phyloP scores from a whole-genome alignment of 2,888 invertebrate species.

The Chymomyza caudatula region DNA sequence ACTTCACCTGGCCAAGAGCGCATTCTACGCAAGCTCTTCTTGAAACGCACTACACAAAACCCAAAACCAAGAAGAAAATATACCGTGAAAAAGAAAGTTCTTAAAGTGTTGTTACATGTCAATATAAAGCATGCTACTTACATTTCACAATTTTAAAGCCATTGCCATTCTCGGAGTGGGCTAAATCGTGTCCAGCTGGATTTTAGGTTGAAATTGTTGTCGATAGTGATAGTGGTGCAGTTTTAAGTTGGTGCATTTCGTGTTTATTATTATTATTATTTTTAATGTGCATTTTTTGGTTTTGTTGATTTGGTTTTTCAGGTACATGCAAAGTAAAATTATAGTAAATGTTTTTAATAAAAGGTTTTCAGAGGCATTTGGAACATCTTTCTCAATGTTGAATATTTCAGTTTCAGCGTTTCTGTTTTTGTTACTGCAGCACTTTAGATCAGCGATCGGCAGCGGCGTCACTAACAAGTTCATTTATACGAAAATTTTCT shows the following conservation, averaged over 20 bases:
- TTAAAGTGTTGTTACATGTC: neutral
- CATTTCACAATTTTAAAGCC: constrained; percentile 73
- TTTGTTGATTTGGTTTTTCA: neutral
- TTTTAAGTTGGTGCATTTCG: constrained; percentile 24
- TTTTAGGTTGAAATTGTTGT: constrained; percentile 29
- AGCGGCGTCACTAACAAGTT: no score
- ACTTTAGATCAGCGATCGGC: no score
- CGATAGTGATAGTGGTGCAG: constrained; percentile 16
- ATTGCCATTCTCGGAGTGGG: constrained; percentile 60
- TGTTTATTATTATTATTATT: constrained; percentile 28
- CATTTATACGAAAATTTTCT: no score
- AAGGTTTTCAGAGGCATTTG: no score
- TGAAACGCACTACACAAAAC: constrained; percentile 49
- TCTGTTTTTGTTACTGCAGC: no score
- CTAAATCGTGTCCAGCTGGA: constrained; percentile 60
- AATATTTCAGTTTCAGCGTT: no score
- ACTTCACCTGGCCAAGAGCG: constrained; percentile 64
- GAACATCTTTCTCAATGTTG: no score
- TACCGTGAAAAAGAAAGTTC: constrained; percentile 6
- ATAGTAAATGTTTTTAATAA: neutral
- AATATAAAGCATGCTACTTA: constrained; percentile 68
- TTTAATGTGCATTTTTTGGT: neutral
- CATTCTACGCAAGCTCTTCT: constrained; percentile 52
- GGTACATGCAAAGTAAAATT: neutral
- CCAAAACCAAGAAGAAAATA: constrained; percentile 6